Evolutionary conservation across 2,113 vertebrate genomes (phyloP).

Genomic region (Podiceps cristatus): DNA sequence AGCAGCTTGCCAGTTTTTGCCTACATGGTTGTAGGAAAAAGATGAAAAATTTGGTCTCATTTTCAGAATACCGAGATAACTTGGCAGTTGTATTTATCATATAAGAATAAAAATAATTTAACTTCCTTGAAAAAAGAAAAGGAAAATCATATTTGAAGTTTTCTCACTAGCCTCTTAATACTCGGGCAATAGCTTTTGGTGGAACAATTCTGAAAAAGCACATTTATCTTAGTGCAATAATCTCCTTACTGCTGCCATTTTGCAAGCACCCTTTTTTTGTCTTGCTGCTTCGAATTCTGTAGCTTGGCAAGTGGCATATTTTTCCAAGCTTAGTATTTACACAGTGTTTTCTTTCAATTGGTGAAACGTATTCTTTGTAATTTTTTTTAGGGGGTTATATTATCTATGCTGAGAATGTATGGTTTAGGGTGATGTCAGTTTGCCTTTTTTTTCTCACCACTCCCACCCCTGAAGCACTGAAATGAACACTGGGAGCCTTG

Average conservation of each 20-base stretch:
- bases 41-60: not conserved
- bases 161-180: conserved; percentile 27
- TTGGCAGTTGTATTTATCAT: not conserved
- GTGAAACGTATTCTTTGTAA: conserved; percentile 64
- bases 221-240: not conserved
- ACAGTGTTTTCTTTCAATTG: conserved; percentile 75
- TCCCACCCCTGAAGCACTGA: conserved; percentile 6
- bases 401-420: conserved; percentile 66
- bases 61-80: not conserved
- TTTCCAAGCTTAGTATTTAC: conserved; percentile 71
- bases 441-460: not conserved
- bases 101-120: not conserved
- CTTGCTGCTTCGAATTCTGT: not conserved
- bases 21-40: not conserved
- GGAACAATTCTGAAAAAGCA: not conserved
- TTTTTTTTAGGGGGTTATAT: conserved; percentile 61
- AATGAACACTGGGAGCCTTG: conserved; percentile 77
- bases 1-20: conserved; percentile 37
- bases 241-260: conserved; percentile 38
- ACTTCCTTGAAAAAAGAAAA: not conserved
- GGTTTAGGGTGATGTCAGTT: conserved; percentile 74
- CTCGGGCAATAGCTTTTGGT: not conserved
- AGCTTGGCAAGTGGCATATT: conserved; percentile 47
- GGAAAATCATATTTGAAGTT: not conserved
- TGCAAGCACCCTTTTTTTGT: not conserved